Conservation (phyloP, 2,888 invertebrate genomes). For the Dynastes grantii region DNA sequence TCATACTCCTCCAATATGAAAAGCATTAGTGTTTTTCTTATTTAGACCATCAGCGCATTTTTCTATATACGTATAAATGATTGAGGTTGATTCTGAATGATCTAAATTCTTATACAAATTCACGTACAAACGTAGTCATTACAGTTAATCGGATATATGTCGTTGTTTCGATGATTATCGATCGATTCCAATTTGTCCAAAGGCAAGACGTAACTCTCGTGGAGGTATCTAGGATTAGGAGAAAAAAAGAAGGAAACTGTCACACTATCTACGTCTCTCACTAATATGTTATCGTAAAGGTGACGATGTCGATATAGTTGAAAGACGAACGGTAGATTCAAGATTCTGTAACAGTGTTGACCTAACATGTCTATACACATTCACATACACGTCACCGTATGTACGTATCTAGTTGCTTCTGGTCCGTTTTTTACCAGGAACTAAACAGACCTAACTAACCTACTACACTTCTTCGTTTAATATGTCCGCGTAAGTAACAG, state of each 20-base stretch:
- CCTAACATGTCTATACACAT: constrained; percentile 22
- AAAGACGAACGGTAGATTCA: constrained; percentile 29
- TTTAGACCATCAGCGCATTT: background rate
- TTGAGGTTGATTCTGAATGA: background rate
- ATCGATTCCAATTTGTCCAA: constrained; percentile 19
- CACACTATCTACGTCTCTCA: constrained; percentile 19
- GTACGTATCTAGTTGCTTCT: background rate
- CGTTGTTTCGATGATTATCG: background rate
- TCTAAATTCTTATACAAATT: background rate
- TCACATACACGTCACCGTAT: constrained; percentile 1
- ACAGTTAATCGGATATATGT: constrained; percentile 26
- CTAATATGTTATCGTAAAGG: constrained; percentile 25
- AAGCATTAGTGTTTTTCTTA: background rate
- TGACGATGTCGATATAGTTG: constrained; percentile 17
- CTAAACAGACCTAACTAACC: constrained; percentile 42
- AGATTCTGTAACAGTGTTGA: constrained; percentile 39
- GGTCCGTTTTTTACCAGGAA: constrained; percentile 43
- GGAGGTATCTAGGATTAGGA: constrained; percentile 10
- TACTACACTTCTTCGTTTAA: constrained; percentile 30
- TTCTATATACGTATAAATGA: background rate
- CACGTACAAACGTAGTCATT: constrained; percentile 4
- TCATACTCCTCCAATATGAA: background rate
- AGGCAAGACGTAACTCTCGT: constrained; percentile 3
- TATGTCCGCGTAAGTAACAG: constrained; percentile 21
- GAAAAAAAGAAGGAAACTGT: constrained; percentile 6